phyloP scores from a whole-genome alignment of 2,888 invertebrate species.

The Idaea dimidiata region DNA sequence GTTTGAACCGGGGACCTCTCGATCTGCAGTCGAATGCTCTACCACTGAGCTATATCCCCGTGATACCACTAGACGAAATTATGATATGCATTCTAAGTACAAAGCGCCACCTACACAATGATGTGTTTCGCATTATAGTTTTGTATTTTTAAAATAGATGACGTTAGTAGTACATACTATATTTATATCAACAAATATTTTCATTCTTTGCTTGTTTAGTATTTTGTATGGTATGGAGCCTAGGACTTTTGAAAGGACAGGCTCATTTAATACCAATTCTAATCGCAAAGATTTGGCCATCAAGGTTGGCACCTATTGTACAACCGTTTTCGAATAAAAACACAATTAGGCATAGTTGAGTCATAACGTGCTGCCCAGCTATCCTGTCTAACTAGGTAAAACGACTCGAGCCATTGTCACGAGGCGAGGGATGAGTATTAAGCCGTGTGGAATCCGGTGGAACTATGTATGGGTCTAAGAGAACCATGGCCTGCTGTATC shows the following conservation, averaged over 20 bases:
- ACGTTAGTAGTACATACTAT: slow-evolving; percentile 35
- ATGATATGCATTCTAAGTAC: slow-evolving; percentile 18
- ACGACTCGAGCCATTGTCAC: no score
- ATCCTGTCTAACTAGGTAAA: no score
- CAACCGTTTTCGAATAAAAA: no score
- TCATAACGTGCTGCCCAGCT: no score
- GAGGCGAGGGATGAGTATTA: no score
- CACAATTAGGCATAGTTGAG: no score
- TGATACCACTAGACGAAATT: slow-evolving; percentile 27
- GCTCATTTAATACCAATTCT: not conserved
- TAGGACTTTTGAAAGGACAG: no score
- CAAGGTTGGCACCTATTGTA: not conserved
- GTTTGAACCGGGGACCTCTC: slow-evolving; percentile 81
- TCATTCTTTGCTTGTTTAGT: not conserved
- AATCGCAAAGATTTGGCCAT: not conserved
- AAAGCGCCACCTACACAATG: slow-evolving; percentile 37
- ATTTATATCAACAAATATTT: not conserved
- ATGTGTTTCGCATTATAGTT: slow-evolving; percentile 8
- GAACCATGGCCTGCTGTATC: not conserved
- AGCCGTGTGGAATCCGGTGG: no score
- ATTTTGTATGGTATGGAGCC: no score
- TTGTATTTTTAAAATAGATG: slow-evolving; percentile 41
- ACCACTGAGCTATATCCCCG: slow-evolving; percentile 80
- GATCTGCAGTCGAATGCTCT: slow-evolving; percentile 80
- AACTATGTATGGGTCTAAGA: not conserved